Percentiles rank a stretch among this genome's conserved stretches.
These are phyloP conservation scores for Epistrophe eligans DNA, from an alignment of 2,888 invertebrate species.

Conservation along the genomic window DNA sequence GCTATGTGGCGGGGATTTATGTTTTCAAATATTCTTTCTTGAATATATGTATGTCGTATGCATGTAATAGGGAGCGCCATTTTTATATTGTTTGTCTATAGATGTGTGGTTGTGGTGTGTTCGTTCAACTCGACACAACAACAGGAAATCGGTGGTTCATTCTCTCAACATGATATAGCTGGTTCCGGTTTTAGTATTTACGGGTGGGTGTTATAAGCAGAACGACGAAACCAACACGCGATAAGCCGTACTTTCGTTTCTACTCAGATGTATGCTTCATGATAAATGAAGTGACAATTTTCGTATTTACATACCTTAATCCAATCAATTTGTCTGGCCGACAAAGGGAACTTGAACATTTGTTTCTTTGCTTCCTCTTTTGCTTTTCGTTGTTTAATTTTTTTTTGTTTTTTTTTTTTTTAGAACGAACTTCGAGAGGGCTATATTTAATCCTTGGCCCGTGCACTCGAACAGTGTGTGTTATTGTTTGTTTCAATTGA, in stretches of 20 bases:
- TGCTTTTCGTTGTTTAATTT: conserved; percentile 20
- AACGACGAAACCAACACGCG: conserved; percentile 51
- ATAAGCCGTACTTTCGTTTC: conserved; percentile 49
- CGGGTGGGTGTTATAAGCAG: conserved; percentile 12
- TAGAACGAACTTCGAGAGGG: not conserved
- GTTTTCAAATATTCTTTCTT: conserved; percentile 31
- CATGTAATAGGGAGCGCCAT: conserved; percentile 25
- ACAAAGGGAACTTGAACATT: conserved; percentile 63
- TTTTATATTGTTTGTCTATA: conserved; percentile 29
- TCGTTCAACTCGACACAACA: not conserved
- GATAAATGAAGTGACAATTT: conserved; percentile 73
- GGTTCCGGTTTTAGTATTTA: conserved; percentile 8
- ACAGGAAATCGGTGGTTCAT: conserved; percentile 17
- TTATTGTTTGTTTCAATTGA: conserved; percentile 14
- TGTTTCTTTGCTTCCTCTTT: conserved; percentile 52
- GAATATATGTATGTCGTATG: too few relatives aligned
- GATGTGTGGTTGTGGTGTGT: not conserved
- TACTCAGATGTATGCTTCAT: conserved; percentile 32
- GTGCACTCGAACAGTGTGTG: not conserved
- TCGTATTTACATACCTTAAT: conserved; percentile 73
- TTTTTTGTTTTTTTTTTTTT: not conserved
- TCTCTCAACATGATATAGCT: conserved; percentile 18
- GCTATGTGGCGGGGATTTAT: conserved; percentile 46
- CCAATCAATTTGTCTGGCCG: conserved; percentile 71
- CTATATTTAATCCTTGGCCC: not conserved